Base-by-base conservation (phyloP, 1,140 invertebrate species). In the Brachionus manjavacas region DNA sequence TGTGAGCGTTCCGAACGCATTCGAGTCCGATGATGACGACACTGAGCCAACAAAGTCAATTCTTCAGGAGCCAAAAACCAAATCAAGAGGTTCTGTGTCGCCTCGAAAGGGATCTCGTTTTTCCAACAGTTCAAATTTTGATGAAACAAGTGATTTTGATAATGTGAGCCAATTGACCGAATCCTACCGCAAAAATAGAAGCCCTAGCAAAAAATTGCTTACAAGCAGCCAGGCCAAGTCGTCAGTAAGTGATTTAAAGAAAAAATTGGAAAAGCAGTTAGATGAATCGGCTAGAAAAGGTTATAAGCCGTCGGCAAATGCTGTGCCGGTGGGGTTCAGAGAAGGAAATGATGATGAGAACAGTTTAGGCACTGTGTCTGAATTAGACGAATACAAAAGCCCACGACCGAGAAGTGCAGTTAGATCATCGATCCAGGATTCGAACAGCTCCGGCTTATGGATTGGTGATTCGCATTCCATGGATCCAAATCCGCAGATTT, bases 31-130 rank as follows among this genome's bases (percentile, higher is more conserved):
- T 43, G 70, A 80, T 16, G 78, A 80, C 12, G 78, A 80, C 49
- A 80, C 78, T 28, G 78, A 80, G 46, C 78, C 78, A 16, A 80
- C 78, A 9, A 80, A 80, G 46, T 80, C 78, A 28, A 64, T 64
- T 52, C 49, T 80, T 25, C 28, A 31, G 14, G 78, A 52, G 7
- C 20, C 4, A 55, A 80, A 55, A 23, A 23, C 20, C 25, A 78
- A 43, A 78, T 14, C 28, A 11, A 25, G 49, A 80, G 25, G 39
- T 4, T 64, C 78, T 31, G 20, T 43, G 6, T 74, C 70, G 16
- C 70, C 70, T 74, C 70, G 39, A 9, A 74, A 74, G 43, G 70
- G 31, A 16, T 74, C 70, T 1, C 12, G 16, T 0, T 16, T 74
- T 16, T 41, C 31, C 3, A 43, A 41, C 43, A 74, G 39, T 43